Evolutionary conservation across 2,888 invertebrate genomes (phyloP).

Genomic region (Eretmocerus hayati): DNA sequence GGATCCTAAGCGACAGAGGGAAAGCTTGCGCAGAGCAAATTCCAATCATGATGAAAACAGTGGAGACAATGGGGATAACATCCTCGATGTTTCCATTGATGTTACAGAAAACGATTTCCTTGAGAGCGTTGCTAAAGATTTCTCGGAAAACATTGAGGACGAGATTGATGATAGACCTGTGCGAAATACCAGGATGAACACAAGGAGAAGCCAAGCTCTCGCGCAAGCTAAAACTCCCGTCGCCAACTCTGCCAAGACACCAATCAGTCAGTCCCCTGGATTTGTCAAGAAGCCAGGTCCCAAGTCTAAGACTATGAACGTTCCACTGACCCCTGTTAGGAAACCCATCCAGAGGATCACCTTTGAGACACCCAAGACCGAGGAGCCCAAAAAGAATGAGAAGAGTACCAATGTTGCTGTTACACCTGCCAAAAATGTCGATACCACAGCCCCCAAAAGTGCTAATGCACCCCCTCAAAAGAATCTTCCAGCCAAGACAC

Average conservation of each 20-base stretch:
- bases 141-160: conserved; percentile 27
- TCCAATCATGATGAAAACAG: conserved; percentile 19
- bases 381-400: background rate
- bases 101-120: conserved; percentile 21
- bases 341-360: conserved; percentile 16
- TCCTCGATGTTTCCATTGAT: conserved; percentile 25
- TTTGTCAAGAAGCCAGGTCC: conserved; percentile 19
- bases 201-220: conserved; percentile 8
- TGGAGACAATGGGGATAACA: conserved; percentile 27
- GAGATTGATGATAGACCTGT: conserved; percentile 18
- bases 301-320: conserved; percentile 19
- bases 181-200: conserved; percentile 1
- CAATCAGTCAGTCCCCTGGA: background rate
- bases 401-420: background rate
- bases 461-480: background rate
- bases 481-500: background rate
- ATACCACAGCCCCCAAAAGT: background rate
- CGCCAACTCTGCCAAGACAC: background rate
- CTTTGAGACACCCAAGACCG: conserved; percentile 14
- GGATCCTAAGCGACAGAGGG: conserved; percentile 2
- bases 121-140: conserved; percentile 25
- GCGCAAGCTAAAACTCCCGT: conserved; percentile 9
- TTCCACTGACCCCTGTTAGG: conserved; percentile 4
- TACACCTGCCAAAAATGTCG: background rate
- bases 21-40: conserved; percentile 3